Evolutionary conservation across 2,888 invertebrate species (phyloP).

Genomic region (Euspilapteryx auroguttella): DNA sequence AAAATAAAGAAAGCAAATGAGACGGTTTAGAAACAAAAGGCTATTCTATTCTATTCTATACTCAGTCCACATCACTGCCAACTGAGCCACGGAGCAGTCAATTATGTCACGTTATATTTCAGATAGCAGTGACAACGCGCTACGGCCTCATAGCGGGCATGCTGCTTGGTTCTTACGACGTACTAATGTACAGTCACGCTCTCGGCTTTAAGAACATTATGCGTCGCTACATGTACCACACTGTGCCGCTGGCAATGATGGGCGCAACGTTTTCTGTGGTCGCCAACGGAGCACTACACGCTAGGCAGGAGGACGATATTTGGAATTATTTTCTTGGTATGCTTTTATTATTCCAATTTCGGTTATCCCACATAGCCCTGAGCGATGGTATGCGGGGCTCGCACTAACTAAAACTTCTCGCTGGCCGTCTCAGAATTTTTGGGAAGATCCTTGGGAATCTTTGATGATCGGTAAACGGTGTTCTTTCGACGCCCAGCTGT

Average conservation of each 20-base stretch:
- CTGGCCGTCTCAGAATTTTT: no score
- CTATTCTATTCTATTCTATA: no score
- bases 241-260: constrained; percentile 27
- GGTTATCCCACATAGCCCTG: no score
- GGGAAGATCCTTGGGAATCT: no score
- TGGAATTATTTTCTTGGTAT: constrained; percentile 38
- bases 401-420: no score
- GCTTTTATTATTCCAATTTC: neutral
- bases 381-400: no score
- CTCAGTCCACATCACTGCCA: no score
- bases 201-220: constrained; percentile 13
- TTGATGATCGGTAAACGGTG: constrained; percentile 1
- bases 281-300: constrained; percentile 17
- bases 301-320: constrained; percentile 21
- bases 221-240: constrained; percentile 25
- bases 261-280: constrained; percentile 38
- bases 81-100: no score
- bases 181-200: constrained; percentile 32
- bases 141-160: constrained; percentile 28
- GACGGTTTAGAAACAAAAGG: no score
- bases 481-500: neutral
- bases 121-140: constrained; percentile 24
- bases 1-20: no score
- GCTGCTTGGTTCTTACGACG: constrained; percentile 21
- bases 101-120: no score